A percentile compares a stretch with the other conserved stretches of the same genome.
Conservation (phyloP, 2,113 vertebrate genomes). For the Scomber japonicus region DNA sequence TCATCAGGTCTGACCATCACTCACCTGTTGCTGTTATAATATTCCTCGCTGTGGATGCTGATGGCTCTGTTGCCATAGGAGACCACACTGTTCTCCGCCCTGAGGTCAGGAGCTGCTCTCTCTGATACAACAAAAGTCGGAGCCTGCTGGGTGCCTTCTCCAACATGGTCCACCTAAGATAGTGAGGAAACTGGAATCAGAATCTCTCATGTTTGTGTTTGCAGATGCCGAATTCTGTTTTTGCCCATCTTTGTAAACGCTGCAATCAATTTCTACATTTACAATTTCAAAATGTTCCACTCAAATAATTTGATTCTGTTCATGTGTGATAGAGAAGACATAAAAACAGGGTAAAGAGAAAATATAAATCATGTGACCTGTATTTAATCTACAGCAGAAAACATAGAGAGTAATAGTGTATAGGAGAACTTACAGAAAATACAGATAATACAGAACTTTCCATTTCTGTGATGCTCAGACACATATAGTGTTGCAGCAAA, state of each 20-base stretch:
- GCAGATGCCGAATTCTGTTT: neutral
- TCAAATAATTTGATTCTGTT: neutral
- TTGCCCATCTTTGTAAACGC: no score
- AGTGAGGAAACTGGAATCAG: neutral
- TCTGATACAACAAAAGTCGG: slow-evolving; percentile 86
- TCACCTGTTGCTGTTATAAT: slow-evolving; percentile 77
- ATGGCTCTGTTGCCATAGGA: slow-evolving; percentile 63
- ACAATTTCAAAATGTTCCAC: neutral
- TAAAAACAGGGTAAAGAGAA: neutral
- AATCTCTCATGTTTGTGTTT: neutral
- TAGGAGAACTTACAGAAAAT: neutral
- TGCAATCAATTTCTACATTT: no score
- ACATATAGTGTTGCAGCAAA: neutral
- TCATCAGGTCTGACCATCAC: slow-evolving; percentile 7
- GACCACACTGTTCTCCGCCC: slow-evolving; percentile 67
- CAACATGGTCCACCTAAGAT: slow-evolving; percentile 85
- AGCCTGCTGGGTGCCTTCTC: slow-evolving; percentile 76
- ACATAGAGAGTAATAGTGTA: neutral
- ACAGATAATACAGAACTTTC: no score
- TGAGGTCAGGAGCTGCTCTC: slow-evolving; percentile 74
- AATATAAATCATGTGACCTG: neutral
- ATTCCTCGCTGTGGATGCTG: slow-evolving; percentile 65
- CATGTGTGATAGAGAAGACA: neutral
- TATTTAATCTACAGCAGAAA: neutral
- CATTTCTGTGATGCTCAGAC: no score